Conservation (phyloP, 2,113 vertebrate genomes). For the Bos taurus region DNA sequence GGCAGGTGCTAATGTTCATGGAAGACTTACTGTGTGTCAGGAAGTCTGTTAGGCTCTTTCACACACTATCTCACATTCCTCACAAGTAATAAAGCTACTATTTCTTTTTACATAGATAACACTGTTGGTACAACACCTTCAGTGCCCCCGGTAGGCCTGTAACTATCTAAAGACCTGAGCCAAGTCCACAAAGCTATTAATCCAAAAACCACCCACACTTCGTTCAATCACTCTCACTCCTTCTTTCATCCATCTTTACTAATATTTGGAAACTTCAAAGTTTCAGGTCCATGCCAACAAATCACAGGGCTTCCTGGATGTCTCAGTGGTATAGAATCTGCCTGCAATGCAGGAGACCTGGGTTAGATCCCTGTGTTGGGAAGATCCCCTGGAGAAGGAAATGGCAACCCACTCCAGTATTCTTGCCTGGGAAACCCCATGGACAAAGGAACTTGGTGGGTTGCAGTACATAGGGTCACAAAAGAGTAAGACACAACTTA, state of each 20-base stretch:
- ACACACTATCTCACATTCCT: background rate
- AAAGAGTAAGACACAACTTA: background rate
- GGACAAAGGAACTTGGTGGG: background rate
- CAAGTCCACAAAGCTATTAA: background rate
- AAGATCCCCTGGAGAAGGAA: background rate
- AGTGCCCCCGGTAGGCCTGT: fast-evolving
- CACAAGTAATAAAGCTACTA: background rate
- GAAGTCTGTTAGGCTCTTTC: background rate
- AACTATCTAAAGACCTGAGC: background rate
- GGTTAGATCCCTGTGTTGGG: background rate
- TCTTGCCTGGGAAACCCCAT: background rate
- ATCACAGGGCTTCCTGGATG: background rate
- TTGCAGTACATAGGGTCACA: background rate
- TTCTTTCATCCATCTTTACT: background rate
- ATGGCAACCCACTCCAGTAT: background rate
- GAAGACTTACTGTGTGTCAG: background rate
- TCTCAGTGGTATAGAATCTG: background rate
- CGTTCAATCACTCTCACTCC: background rate
- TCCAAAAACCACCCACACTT: background rate
- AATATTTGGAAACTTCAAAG: background rate
- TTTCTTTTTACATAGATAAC: background rate
- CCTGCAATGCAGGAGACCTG: background rate
- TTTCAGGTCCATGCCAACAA: background rate
- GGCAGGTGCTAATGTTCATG: background rate
- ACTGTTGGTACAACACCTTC: background rate